phyloP scores from a whole-genome alignment of 2,113 vertebrate species.

The Arothron firmamentum region DNA sequence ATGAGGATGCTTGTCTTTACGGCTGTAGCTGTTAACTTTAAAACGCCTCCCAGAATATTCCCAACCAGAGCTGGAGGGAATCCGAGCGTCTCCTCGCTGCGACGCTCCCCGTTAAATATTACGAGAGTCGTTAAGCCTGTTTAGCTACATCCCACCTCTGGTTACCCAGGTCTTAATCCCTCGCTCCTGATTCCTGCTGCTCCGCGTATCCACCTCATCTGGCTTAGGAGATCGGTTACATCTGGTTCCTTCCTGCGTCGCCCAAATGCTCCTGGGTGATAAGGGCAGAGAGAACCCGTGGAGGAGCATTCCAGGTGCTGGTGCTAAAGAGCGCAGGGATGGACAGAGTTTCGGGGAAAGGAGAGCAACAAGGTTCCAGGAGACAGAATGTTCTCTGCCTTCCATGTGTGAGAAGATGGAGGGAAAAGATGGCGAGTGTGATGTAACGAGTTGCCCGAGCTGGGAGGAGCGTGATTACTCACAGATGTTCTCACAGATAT shows the following conservation, averaged over 20 bases:
- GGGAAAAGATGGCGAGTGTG: slow-evolving; percentile 2
- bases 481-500: slow-evolving; percentile 41
- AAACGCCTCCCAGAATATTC: slow-evolving; percentile 38
- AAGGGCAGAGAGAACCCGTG: too few species aligned
- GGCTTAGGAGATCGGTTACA: too few species aligned
- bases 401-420: slow-evolving; percentile 6
- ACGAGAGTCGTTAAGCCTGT: slow-evolving; percentile 17
- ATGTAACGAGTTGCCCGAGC: slow-evolving; percentile 31
- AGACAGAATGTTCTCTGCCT: not conserved
- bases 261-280: too few species aligned
- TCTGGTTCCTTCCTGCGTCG: slow-evolving; percentile 5
- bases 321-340: too few species aligned
- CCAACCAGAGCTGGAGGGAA: slow-evolving; percentile 40
- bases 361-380: not conserved
- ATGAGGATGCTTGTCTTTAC: slow-evolving; percentile 41
- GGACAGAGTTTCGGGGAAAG: too few species aligned
- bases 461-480: slow-evolving; percentile 38
- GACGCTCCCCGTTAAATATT: slow-evolving; percentile 28
- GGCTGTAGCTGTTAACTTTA: slow-evolving; percentile 28
- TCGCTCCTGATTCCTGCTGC: slow-evolving; percentile 6
- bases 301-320: too few species aligned
- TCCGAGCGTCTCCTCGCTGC: slow-evolving; percentile 21
- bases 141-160: slow-evolving; percentile 7
- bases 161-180: slow-evolving; percentile 5
- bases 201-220: slow-evolving; percentile 20